phyloP scores from a whole-genome alignment of 2,888 invertebrate species.

The Leptopilina syphax region DNA sequence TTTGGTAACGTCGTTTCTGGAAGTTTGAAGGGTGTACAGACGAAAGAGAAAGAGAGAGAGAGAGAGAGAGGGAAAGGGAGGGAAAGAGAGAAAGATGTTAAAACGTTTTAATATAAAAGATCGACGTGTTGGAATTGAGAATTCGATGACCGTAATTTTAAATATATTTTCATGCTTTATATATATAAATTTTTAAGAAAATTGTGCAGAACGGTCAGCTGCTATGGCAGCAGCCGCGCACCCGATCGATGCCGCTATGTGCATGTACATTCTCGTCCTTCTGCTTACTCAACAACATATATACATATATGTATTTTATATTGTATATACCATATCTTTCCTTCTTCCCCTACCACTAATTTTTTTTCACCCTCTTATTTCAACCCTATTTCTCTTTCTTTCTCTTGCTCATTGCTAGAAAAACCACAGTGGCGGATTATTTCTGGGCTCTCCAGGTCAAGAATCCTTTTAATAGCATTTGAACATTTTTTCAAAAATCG shows the following conservation, averaged over 20 bases:
- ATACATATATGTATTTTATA: constrained; percentile 4
- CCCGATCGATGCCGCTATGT: constrained; percentile 68
- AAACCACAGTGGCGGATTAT: constrained; percentile 31
- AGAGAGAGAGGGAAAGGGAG: no score
- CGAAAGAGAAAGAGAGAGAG: no score
- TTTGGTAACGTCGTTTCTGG: constrained; percentile 8
- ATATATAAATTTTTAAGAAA: constrained; percentile 5
- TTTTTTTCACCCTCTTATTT: constrained; percentile 39
- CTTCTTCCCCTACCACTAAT: constrained; percentile 46
- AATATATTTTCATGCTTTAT: constrained; percentile 4
- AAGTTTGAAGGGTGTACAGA: constrained; percentile 1
- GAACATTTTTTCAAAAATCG: no score
- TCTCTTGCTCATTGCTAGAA: constrained; percentile 25
- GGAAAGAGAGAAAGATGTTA: background rate
- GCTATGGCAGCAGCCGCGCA: constrained; percentile 65
- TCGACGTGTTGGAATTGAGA: constrained; percentile 12
- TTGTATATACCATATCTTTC: constrained; percentile 35
- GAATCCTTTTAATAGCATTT: background rate
- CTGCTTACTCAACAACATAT: constrained; percentile 39
- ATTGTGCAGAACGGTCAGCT: constrained; percentile 64
- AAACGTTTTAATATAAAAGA: constrained; percentile 7
- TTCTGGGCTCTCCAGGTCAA: background rate
- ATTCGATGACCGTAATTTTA: constrained; percentile 19
- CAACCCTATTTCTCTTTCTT: constrained; percentile 35
- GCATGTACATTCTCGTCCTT: constrained; percentile 41